Evolutionary conservation across 2,888 invertebrate species (phyloP).

Genomic region (Coelopa pilipes): DNA sequence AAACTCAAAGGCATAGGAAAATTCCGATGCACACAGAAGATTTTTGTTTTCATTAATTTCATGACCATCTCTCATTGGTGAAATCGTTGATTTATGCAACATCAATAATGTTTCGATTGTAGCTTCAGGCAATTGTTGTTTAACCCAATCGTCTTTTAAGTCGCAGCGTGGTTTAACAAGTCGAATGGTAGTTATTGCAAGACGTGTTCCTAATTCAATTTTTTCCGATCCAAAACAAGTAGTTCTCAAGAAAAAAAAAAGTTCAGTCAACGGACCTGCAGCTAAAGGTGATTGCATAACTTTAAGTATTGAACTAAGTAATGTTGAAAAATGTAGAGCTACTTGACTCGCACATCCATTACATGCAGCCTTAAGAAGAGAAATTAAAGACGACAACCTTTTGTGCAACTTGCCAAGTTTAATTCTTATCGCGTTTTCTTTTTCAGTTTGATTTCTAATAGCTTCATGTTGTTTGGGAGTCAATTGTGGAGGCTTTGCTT

Average conservation of each 20-base stretch:
- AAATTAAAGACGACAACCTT: slow-evolving; percentile 57
- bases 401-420: slow-evolving; percentile 73
- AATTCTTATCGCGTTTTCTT: slow-evolving; percentile 82
- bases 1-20: slow-evolving; percentile 85
- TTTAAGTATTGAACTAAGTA: slow-evolving; percentile 58
- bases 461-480: slow-evolving; percentile 93
- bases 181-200: slow-evolving; percentile 79
- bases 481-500: slow-evolving; percentile 76
- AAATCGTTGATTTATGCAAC: slow-evolving; percentile 68
- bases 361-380: slow-evolving; percentile 61
- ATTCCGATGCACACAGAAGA: slow-evolving; percentile 73
- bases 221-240: slow-evolving; percentile 69
- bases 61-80: slow-evolving; percentile 40
- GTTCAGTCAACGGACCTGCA: slow-evolving; percentile 74
- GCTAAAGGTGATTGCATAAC: slow-evolving; percentile 81
- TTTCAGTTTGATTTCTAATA: slow-evolving; percentile 84
- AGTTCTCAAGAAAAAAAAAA: slow-evolving; percentile 73
- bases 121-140: slow-evolving; percentile 74
- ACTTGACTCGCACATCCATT: slow-evolving; percentile 59
- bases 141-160: slow-evolving; percentile 80
- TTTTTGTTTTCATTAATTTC: slow-evolving; percentile 52
- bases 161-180: slow-evolving; percentile 84
- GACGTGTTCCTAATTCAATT: slow-evolving; percentile 69
- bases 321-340: slow-evolving; percentile 58
- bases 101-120: slow-evolving; percentile 73